These are phyloP conservation scores for Psilopogon haemacephalus DNA, from an alignment of 2,113 vertebrate species.

Conservation along the genomic window DNA sequence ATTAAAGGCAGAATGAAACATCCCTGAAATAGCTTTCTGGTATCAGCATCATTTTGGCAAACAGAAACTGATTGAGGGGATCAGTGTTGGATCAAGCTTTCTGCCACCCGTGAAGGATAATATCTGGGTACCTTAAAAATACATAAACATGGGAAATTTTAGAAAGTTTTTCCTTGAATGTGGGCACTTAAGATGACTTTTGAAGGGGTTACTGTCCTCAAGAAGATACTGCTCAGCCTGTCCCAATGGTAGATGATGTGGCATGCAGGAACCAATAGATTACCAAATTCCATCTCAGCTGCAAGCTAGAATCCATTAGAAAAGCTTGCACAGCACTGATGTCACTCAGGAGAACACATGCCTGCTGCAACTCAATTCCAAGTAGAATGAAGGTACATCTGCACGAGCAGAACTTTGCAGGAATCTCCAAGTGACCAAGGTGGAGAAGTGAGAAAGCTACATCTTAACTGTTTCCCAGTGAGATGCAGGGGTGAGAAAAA, in stretches of 20 bases:
- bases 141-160: not conserved
- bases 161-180: not conserved
- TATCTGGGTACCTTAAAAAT: not conserved
- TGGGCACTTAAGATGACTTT: not conserved
- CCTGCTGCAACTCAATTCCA: not conserved
- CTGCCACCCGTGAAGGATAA: not conserved
- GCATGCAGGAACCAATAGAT: not conserved
- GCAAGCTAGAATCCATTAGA: not conserved
- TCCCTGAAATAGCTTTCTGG: not conserved
- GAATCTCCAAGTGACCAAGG: not conserved
- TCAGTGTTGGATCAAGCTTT: not conserved
- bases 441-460: not conserved
- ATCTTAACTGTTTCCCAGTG: not conserved
- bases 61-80: not conserved
- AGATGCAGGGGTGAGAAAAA: not conserved
- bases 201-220: not conserved
- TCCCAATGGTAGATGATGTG: not conserved
- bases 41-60: not conserved
- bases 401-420: not conserved
- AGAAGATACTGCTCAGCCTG: not conserved
- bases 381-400: not conserved
- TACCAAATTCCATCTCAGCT: not conserved
- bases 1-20: not conserved
- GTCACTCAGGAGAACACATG: not conserved
- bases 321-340: not conserved